Evolutionary conservation across 2,888 invertebrate species (phyloP).

Genomic region (Xiphydria camelus): DNA sequence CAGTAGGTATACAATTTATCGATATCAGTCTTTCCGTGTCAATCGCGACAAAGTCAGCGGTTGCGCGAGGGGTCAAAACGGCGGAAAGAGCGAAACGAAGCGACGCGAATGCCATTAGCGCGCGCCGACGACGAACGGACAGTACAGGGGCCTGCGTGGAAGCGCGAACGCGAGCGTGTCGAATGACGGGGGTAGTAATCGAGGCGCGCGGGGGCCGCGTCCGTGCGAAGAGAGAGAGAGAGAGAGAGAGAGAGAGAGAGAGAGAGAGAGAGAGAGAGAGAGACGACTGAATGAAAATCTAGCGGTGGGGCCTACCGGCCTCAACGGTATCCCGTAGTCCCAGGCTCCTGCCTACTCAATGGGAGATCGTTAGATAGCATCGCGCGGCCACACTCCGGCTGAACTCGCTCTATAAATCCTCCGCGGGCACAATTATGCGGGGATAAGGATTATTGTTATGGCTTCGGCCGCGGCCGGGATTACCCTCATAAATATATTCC

Average conservation of each 20-base stretch:
- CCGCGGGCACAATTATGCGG: conserved; percentile 54
- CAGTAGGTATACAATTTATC: no score
- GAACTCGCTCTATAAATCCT: conserved; percentile 53
- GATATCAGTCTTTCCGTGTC: no score
- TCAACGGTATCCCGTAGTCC: no score
- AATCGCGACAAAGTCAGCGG: no score
- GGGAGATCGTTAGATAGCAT: conserved; percentile 53
- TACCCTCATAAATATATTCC: conserved; percentile 48
- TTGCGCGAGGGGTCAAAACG: no score
- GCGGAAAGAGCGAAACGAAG: not conserved
- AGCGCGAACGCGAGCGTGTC: conserved; percentile 14
- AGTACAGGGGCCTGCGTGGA: not conserved
- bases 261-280: conserved; percentile 1
- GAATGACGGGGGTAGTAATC: conserved; percentile 17
- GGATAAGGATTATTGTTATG: conserved; percentile 55
- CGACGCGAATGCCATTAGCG: conserved; percentile 4
- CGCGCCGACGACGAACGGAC: no score
- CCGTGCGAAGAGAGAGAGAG: conserved; percentile 5
- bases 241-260: not conserved
- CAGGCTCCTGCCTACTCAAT: conserved; percentile 49
- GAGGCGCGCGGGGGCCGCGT: conserved; percentile 9
- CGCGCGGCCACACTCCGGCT: conserved; percentile 21
- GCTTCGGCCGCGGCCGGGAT: conserved; percentile 26
- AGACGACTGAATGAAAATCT: no score
- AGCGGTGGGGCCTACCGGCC: no score